phyloP scores from a whole-genome alignment of 1,140 invertebrate species.

The Teleogryllus occipitalis region DNA sequence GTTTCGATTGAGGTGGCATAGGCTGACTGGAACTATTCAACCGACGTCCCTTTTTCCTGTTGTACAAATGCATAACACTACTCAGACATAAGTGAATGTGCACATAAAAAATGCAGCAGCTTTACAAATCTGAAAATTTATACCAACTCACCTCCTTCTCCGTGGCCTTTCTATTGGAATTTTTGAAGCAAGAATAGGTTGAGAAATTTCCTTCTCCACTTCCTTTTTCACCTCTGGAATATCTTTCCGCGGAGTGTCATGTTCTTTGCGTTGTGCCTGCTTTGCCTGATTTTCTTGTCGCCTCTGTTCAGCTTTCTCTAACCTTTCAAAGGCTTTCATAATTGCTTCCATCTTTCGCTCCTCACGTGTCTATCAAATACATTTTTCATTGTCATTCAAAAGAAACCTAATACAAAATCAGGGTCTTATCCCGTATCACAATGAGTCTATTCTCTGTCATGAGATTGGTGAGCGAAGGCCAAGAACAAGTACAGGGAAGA shows the following conservation, averaged over 20 bases:
- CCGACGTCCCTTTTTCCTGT: slow-evolving; percentile 50
- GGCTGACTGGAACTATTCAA: slow-evolving; percentile 40
- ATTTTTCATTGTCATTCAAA: too few relatives aligned
- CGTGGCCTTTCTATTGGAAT: slow-evolving; percentile 17
- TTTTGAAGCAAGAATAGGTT: not conserved
- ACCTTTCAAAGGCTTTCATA: slow-evolving; percentile 81
- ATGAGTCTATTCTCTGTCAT: too few relatives aligned
- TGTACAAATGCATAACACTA: slow-evolving; percentile 7
- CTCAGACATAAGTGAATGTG: not conserved
- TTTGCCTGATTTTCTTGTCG: slow-evolving; percentile 53
- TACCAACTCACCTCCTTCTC: slow-evolving; percentile 36
- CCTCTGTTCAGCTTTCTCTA: slow-evolving; percentile 70
- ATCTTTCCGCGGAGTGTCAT: slow-evolving; percentile 20
- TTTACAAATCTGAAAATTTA: not conserved
- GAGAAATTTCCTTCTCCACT: not conserved
- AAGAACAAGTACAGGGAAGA: too few relatives aligned
- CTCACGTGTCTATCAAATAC: slow-evolving; percentile 61
- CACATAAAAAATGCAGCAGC: not conserved
- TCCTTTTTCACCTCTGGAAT: slow-evolving; percentile 12
- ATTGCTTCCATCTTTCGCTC: slow-evolving; percentile 95
- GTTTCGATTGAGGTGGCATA: slow-evolving; percentile 36
- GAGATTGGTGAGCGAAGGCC: too few relatives aligned
- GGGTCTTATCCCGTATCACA: too few relatives aligned
- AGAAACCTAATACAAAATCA: too few relatives aligned
- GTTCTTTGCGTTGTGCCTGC: slow-evolving; percentile 33